Evolutionary conservation across 1,140 invertebrate species (phyloP).

Genomic region (Diorhabda sublineata): DNA sequence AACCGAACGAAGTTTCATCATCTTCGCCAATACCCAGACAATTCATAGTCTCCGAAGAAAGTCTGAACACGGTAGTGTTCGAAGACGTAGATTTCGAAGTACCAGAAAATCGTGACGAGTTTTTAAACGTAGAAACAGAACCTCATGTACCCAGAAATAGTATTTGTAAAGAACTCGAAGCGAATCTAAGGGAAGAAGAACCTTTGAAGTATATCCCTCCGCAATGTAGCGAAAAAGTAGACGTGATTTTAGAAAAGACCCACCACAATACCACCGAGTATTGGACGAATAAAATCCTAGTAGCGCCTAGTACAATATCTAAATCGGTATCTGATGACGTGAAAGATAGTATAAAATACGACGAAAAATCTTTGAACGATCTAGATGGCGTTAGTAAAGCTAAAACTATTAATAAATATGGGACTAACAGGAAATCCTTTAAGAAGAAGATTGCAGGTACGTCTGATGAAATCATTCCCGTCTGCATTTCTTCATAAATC

Average conservation of each 20-base stretch:
- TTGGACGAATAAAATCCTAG: constrained; percentile 25
- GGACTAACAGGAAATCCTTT: background rate
- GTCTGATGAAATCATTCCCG: background rate
- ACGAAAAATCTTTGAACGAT: constrained; percentile 25
- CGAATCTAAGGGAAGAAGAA: constrained; percentile 35
- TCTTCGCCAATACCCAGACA: constrained; percentile 24
- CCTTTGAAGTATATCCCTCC: constrained; percentile 20
- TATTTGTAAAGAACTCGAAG: constrained; percentile 31
- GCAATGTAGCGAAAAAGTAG: constrained; percentile 17
- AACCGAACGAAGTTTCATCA: constrained; percentile 9
- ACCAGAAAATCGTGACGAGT: constrained; percentile 33
- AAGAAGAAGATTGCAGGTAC: background rate
- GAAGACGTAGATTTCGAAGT: constrained; percentile 23
- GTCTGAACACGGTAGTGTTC: constrained; percentile 16
- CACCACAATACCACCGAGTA: constrained; percentile 29
- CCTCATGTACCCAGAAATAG: constrained; percentile 35
- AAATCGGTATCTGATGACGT: constrained; percentile 20
- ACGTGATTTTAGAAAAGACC: constrained; percentile 22
- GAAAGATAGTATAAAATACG: background rate
- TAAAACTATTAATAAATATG: background rate
- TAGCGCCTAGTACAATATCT: constrained; percentile 19
- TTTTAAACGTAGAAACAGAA: constrained; percentile 30
- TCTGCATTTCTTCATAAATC: background rate
- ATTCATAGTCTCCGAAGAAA: constrained; percentile 25
- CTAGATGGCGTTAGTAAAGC: constrained; percentile 25